Conservation (phyloP, 2,888 invertebrate species). For the Cephonodes hylas region DNA sequence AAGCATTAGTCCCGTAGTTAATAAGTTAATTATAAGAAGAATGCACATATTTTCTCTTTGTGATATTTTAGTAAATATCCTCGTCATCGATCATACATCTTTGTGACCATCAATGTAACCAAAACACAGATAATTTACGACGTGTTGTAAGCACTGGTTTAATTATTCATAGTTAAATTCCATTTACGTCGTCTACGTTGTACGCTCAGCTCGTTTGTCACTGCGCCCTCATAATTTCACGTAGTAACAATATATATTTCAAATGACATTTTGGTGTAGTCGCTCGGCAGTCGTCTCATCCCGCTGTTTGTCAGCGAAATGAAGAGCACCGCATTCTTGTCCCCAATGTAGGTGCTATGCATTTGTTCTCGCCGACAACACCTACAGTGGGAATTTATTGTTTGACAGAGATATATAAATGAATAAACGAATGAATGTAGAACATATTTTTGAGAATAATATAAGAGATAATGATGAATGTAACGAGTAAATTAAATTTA, state of each 20-base stretch:
- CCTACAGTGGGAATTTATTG: constrained; percentile 32
- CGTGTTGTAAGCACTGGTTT: too few species aligned
- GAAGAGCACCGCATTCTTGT: constrained; percentile 42
- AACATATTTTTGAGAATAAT: too few species aligned
- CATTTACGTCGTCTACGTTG: neutral
- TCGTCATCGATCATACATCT: too few species aligned
- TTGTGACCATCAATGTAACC: too few species aligned
- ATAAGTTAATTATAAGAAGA: too few species aligned
- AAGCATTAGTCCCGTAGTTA: too few species aligned
- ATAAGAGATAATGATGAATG: neutral
- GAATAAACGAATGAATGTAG: neutral
- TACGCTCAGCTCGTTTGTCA: neutral
- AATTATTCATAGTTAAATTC: neutral
- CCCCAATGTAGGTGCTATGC: constrained; percentile 35
- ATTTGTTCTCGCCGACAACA: constrained; percentile 50
- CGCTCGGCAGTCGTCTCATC: neutral
- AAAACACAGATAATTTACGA: too few species aligned
- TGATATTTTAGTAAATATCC: too few species aligned
- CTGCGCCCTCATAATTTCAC: neutral
- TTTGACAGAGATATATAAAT: constrained; percentile 3
- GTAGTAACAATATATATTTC: neutral
- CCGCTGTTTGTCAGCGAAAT: constrained; percentile 35
- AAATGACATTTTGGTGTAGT: neutral
- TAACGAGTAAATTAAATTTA: too few species aligned
- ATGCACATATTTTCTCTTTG: too few species aligned